These are phyloP conservation scores for Doryteuthis pealeii DNA, from an alignment of 1,140 invertebrate species.

Conservation along the genomic window DNA sequence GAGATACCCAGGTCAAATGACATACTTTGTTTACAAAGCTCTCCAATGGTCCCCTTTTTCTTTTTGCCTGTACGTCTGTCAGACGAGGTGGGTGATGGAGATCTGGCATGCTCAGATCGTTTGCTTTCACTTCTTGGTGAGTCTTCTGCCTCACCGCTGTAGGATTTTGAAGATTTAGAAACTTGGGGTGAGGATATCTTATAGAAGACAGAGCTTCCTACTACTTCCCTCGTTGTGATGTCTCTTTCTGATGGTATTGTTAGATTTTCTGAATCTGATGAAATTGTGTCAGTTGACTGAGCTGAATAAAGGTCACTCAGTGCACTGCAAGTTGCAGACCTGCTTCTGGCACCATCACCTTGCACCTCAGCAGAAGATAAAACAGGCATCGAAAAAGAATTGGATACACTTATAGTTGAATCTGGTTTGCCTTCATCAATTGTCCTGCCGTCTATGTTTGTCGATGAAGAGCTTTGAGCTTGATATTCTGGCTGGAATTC, in stretches of 20 bases:
- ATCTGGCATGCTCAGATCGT: constrained; percentile 16
- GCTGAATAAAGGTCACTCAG: constrained; percentile 20
- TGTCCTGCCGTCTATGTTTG: constrained; percentile 20
- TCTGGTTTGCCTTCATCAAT: constrained; percentile 28
- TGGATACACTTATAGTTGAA: constrained; percentile 37
- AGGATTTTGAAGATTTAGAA: constrained; percentile 15
- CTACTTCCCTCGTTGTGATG: constrained; percentile 17
- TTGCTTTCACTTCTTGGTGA: constrained; percentile 19
- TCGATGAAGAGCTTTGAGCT: constrained; percentile 14
- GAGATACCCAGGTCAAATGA: constrained; percentile 52
- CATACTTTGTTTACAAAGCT: constrained; percentile 52
- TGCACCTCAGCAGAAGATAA: constrained; percentile 18
- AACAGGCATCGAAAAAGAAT: constrained; percentile 41
- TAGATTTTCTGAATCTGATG: not conserved
- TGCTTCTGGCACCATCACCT: constrained; percentile 15
- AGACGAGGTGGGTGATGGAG: constrained; percentile 23
- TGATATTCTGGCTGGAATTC: not conserved
- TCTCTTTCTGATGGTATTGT: constrained; percentile 16
- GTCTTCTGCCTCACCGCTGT: constrained; percentile 5
- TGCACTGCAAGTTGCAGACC: constrained; percentile 16
- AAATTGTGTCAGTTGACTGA: constrained; percentile 21
- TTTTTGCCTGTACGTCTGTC: constrained; percentile 33
- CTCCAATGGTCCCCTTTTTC: constrained; percentile 50
- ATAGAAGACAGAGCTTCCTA: constrained; percentile 19
- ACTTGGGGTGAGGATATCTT: constrained; percentile 29